These are phyloP conservation scores for Frankliniella intonsa DNA, from an alignment of 2,888 invertebrate species.

Conservation along the genomic window DNA sequence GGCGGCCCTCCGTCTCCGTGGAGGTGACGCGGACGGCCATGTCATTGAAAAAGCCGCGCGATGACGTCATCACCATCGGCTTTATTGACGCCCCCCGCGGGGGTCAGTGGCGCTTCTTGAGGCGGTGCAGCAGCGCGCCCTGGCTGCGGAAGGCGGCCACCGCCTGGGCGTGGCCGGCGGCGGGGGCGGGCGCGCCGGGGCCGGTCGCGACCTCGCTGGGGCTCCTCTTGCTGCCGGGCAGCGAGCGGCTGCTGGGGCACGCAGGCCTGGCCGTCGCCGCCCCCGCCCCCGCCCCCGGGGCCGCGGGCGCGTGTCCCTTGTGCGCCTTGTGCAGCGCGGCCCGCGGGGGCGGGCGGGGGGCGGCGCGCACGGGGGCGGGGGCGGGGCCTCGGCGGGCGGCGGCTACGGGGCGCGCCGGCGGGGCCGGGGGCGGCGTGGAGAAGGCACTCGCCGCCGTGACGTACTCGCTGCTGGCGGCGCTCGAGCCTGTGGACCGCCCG, in stretches of 20 bases:
- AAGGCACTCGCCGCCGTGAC: not conserved
- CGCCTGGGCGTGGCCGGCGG: not conserved
- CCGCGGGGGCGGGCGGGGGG: not conserved
- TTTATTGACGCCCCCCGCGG: too few relatives aligned
- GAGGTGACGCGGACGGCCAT: too few relatives aligned
- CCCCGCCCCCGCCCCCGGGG: not conserved
- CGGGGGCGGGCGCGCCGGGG: not conserved
- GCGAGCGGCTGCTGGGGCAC: constrained; percentile 13
- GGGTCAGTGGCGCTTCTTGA: not conserved
- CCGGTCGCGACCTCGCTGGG: not conserved
- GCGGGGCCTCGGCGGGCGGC: not conserved
- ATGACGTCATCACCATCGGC: too few relatives aligned
- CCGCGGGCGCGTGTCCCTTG: too few relatives aligned
- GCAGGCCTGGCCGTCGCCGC: not conserved
- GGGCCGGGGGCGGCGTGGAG: not conserved
- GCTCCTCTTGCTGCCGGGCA: not conserved
- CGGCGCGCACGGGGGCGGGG: not conserved
- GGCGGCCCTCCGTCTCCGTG: not conserved
- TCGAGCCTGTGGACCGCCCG: not conserved
- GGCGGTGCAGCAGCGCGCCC: not conserved
- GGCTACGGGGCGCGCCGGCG: not conserved
- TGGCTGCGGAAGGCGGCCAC: not conserved
- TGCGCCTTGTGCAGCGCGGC: not conserved
- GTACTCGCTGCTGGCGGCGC: not conserved
- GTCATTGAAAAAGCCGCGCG: too few relatives aligned